Evolutionary conservation across 2,797 vertebrate genomes (phyloP).

Genomic region (Antennarius maculatus): DNA sequence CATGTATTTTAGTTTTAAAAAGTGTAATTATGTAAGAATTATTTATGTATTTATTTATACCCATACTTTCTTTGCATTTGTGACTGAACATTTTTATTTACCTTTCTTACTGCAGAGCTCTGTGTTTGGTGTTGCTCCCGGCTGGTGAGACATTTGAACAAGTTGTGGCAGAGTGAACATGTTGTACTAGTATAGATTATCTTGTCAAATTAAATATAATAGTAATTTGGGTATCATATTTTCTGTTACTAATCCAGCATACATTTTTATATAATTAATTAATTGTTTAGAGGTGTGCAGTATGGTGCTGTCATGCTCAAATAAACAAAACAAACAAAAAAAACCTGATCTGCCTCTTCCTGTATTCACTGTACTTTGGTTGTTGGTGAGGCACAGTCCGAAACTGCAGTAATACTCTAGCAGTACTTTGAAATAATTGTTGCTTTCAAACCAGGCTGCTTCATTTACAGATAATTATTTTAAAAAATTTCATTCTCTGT

Average conservation of each 20-base stretch:
- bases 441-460: neutral
- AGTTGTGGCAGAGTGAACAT: conserved; percentile 32
- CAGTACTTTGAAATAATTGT: conserved; percentile 1
- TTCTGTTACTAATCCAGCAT: conserved; percentile 27
- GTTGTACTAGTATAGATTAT: conserved; percentile 18
- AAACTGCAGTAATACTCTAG: conserved; percentile 8
- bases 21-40: neutral
- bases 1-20: neutral
- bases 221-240: conserved; percentile 23
- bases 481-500: neutral
- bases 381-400: neutral
- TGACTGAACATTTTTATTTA: conserved; percentile 31
- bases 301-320: conserved; percentile 16
- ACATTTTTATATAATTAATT: conserved; percentile 15
- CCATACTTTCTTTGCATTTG: neutral
- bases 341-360: neutral
- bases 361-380: conserved; percentile 1
- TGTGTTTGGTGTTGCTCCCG: conserved; percentile 25
- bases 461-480: conserved; percentile 12
- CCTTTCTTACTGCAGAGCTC: conserved; percentile 9
- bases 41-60: neutral
- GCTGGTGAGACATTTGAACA: conserved; percentile 26
- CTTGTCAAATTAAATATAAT: conserved; percentile 17
- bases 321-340: neutral
- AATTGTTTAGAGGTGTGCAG: conserved; percentile 6